Evolutionary conservation across 2,888 invertebrate species (phyloP).

Genomic region (Dryocosmus kuriphilus): DNA sequence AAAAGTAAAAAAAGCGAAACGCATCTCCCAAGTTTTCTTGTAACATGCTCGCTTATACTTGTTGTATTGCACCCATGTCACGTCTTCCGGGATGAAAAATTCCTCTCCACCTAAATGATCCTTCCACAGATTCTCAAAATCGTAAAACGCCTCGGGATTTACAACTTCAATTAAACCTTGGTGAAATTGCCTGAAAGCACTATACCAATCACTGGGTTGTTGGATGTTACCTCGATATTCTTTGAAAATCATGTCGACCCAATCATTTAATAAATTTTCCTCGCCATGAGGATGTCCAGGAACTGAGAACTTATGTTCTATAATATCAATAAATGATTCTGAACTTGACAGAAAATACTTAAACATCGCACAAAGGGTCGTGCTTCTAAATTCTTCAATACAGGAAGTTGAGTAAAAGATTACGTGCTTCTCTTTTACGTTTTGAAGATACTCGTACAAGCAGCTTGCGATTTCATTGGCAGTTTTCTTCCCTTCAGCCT

Average conservation of each 20-base stretch:
- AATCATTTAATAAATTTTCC: constrained; percentile 42
- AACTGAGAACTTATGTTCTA: constrained; percentile 47
- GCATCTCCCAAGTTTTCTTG: too few species aligned
- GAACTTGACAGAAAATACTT: background rate
- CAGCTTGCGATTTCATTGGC: constrained; percentile 57
- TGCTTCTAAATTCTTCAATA: constrained; percentile 11
- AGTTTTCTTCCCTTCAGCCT: constrained; percentile 54
- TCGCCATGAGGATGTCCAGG: constrained; percentile 46
- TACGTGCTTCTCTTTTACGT: background rate
- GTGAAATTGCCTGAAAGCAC: background rate
- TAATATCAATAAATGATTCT: constrained; percentile 24
- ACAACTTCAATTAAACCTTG: background rate
- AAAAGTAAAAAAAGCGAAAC: too few species aligned
- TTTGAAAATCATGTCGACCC: constrained; percentile 39
- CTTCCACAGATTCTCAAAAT: constrained; percentile 33
- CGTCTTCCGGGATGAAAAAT: constrained; percentile 3
- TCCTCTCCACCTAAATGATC: background rate
- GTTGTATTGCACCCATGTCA: too few species aligned
- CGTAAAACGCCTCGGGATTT: constrained; percentile 35
- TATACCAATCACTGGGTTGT: constrained; percentile 47
- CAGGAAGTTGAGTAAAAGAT: constrained; percentile 41
- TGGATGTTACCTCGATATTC: constrained; percentile 27
- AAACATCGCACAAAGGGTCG: background rate
- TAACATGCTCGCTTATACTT: too few species aligned
- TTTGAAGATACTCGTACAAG: constrained; percentile 44